Evolutionary conservation across 2,797 vertebrate genomes (phyloP).

Genomic region (Delichon dasypus): DNA sequence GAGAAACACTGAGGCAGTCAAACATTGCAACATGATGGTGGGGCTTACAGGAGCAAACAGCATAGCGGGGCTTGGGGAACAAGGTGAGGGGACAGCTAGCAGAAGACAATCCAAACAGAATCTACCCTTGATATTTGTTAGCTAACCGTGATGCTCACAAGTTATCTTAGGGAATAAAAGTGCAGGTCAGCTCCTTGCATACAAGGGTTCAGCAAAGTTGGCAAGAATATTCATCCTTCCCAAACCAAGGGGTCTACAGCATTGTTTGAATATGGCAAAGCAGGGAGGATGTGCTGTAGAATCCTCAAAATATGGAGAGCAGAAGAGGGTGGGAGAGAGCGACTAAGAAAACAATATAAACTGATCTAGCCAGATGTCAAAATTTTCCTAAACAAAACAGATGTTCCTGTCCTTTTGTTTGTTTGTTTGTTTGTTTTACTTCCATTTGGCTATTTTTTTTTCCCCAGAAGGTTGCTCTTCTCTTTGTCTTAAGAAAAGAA

Average conservation of each 20-base stretch:
- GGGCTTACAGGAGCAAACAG: background rate
- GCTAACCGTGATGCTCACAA: background rate
- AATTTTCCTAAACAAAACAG: background rate
- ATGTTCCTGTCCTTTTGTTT: background rate
- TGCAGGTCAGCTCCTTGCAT: background rate
- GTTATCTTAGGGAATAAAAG: background rate
- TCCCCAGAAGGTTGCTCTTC: background rate
- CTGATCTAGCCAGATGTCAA: background rate
- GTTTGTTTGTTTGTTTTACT: too few species aligned
- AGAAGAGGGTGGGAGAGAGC: background rate
- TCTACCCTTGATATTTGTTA: background rate
- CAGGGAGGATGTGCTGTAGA: background rate
- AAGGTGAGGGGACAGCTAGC: background rate
- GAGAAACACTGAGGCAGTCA: background rate
- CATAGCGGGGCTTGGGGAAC: too few species aligned
- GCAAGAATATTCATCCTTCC: background rate
- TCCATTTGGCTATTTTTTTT: background rate
- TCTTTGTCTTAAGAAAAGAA: background rate
- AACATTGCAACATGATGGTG: background rate
- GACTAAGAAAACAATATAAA: background rate
- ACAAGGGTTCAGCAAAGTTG: background rate
- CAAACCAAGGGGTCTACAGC: background rate
- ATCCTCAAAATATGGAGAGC: background rate
- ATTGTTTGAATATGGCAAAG: background rate
- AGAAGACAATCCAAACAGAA: background rate